Conservation (phyloP, 2,113 vertebrate genomes). For the Nyctibius bracteatus region DNA sequence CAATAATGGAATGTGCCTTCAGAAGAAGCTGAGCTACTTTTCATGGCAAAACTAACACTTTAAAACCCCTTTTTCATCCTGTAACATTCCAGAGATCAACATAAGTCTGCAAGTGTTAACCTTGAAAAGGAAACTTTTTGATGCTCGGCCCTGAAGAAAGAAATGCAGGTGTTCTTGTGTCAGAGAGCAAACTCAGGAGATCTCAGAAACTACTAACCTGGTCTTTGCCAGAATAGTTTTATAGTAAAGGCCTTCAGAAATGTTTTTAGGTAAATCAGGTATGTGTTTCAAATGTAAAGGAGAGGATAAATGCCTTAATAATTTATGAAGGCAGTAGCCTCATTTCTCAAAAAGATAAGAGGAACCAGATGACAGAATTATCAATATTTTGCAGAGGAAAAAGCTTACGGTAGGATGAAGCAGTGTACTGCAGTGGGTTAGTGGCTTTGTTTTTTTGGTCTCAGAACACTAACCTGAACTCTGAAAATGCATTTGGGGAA, state of each 20-base stretch:
- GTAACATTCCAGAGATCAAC: not conserved
- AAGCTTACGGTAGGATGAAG: not conserved
- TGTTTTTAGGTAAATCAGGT: not conserved
- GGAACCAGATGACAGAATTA: constrained; percentile 17
- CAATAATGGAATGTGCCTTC: not conserved
- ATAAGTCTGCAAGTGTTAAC: not conserved
- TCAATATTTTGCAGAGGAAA: not conserved
- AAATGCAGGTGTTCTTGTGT: not conserved
- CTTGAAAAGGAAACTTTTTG: not conserved
- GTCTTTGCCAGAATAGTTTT: not conserved
- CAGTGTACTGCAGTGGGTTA: not conserved
- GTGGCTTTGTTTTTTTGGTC: not conserved
- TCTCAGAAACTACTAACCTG: not conserved
- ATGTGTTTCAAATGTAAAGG: not conserved
- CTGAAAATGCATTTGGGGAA: not conserved
- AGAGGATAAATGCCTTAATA: not conserved
- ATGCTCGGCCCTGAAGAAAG: not conserved
- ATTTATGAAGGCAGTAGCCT: not conserved
- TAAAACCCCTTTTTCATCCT: not conserved
- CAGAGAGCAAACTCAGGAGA: not conserved
- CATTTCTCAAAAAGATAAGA: constrained; percentile 32
- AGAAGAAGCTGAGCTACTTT: not conserved
- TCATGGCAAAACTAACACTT: not conserved
- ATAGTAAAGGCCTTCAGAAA: not conserved
- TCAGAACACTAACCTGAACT: not conserved